Conservation (phyloP, 2,113 vertebrate genomes). For the Pterocles gutturalis region DNA sequence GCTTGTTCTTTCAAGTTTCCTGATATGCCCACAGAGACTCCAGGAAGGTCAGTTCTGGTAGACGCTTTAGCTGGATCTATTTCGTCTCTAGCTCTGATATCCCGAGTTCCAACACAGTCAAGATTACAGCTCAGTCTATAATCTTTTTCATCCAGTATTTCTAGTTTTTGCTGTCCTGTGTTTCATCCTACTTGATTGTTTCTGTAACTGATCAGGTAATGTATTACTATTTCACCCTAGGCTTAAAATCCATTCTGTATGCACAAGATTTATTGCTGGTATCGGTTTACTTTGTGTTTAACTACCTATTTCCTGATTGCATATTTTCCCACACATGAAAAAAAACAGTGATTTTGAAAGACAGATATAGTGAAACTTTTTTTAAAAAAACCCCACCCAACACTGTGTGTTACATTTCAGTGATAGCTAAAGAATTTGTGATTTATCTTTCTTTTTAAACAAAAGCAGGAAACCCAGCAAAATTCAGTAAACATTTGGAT, state of each 20-base stretch:
- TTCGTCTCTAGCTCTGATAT: neutral
- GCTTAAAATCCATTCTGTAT: neutral
- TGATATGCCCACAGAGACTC: neutral
- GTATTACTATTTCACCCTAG: neutral
- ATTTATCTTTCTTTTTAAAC: neutral
- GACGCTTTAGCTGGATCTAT: neutral
- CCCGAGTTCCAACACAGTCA: neutral
- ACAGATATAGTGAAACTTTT: neutral
- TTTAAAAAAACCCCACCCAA: rapidly evolving
- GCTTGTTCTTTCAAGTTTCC: neutral
- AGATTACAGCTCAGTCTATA: neutral
- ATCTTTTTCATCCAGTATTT: neutral
- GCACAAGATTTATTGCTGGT: neutral
- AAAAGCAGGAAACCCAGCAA: neutral
- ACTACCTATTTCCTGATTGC: neutral
- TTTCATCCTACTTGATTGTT: neutral
- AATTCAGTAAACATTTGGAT: neutral
- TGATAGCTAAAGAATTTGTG: neutral
- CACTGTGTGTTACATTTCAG: neutral
- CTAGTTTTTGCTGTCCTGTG: neutral
- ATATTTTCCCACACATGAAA: constrained; percentile 17
- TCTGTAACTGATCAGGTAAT: neutral
- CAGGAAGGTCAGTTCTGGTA: neutral
- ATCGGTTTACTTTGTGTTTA: constrained; percentile 9
- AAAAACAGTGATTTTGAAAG: neutral